Percentiles rank a stretch among this genome's conserved stretches.
Conservation (phyloP, 1,140 invertebrate genomes). For the Proctacanthus coquilletti region DNA sequence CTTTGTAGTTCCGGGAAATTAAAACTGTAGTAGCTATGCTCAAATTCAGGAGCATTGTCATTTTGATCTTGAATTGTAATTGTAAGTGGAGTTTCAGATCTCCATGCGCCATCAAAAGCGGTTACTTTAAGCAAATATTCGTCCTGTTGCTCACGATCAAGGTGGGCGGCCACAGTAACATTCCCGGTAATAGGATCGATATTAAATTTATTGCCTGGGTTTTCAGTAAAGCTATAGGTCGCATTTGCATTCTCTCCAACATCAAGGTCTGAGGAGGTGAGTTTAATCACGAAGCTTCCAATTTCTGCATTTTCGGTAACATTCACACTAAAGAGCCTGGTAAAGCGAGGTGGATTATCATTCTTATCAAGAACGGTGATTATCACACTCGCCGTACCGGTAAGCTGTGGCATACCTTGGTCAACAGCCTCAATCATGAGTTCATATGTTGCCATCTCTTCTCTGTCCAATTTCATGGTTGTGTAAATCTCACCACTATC, state of each 20-base stretch:
- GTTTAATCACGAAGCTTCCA: conserved; percentile 80
- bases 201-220: conserved; percentile 73
- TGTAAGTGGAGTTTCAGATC: conserved; percentile 71
- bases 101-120: conserved; percentile 79
- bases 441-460: conserved; percentile 68
- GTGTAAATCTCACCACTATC: conserved; percentile 75
- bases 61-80: conserved; percentile 91
- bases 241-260: conserved; percentile 76
- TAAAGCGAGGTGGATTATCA: conserved; percentile 89
- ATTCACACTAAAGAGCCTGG: conserved; percentile 79
- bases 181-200: conserved; percentile 81
- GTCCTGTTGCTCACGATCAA: conserved; percentile 80
- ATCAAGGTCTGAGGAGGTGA: conserved; percentile 83
- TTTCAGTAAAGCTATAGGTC: conserved; percentile 74
- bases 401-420: conserved; percentile 63
- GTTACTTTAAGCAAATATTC: conserved; percentile 79
- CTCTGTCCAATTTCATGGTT: conserved; percentile 70
- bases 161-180: conserved; percentile 67
- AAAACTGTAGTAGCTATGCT: conserved; percentile 72
- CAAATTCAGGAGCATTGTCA: conserved; percentile 85
- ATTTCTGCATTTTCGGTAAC: conserved; percentile 90
- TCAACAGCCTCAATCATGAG: conserved; percentile 76
- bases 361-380: conserved; percentile 82
- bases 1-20: conserved; percentile 76
- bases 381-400: conserved; percentile 70